Evolutionary conservation across 2,797 vertebrate species (phyloP), one percentile per base, ranked within the genome.

Genomic region (Lacerta bilineata): DNA sequence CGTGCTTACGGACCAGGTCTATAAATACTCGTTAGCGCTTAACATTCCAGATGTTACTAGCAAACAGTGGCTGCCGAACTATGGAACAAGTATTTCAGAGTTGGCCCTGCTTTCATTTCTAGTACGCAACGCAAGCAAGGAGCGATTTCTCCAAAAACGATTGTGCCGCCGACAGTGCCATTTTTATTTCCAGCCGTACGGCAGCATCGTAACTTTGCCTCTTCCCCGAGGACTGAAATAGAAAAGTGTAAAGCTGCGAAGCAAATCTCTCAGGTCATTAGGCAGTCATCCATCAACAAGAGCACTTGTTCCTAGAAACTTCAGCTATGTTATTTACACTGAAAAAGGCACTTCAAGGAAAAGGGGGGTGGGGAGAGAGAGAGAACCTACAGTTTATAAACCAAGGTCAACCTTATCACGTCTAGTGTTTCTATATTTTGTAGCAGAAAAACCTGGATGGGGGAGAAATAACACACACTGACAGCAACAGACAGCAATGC

Each of bases 41-140:
- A 91, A 89, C 87, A 87, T 61, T 91, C 86, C 91, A 86, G 84
- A 90, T 11, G 46, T 17, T 82, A 87, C 33, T 25, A 92, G 83
- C 36, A 80, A 83, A 86, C 87, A 89, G 17, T 23, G 0, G 29
- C 11, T 86, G 74, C 33, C 41, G 89, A 33, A n/a, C 27, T 3
- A 64, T 2, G 33, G 79, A n/a, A 88, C 88, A 86, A 88, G 79
- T 1, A 59, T 68, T 59, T 90, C 86, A 85, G 77, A 87, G 78
- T 85, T 89, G 84, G 84, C 75, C 36, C 25, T n/a, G 81, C 13
- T 87, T 81, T 50, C 5, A 43, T 87, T 90, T 88, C 43, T 79
- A 79, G 46, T 90, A 86, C 72, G 92, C 69, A 71, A 64, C 41
- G 78, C 29, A 90, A 93, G 36, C 80, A 93, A 88, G n/a, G 25